Conservation (phyloP, 2,797 vertebrate species). For the Spondyliosoma cantharus region DNA sequence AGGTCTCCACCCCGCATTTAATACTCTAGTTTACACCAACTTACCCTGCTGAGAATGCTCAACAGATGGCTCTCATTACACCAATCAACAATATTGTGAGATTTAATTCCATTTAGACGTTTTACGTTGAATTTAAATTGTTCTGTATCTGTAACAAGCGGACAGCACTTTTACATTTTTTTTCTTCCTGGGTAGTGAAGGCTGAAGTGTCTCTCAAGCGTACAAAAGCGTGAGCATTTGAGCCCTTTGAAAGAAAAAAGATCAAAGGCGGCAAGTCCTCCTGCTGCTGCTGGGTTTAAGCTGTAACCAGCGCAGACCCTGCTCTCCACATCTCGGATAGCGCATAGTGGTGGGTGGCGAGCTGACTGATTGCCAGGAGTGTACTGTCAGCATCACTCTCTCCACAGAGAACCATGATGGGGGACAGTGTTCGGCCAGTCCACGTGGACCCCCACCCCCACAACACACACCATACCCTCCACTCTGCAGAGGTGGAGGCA, state of each 20-base stretch:
- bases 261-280: slow-evolving; percentile 82
- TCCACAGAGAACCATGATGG: slow-evolving; percentile 70
- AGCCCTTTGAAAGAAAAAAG: slow-evolving; percentile 83
- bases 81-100: slow-evolving; percentile 58
- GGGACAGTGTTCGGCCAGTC: slow-evolving; percentile 67
- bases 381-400: slow-evolving; percentile 78
- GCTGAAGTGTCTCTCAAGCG: slow-evolving; percentile 79
- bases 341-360: slow-evolving; percentile 85
- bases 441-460: slow-evolving; percentile 31
- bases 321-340: slow-evolving; percentile 79
- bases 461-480: slow-evolving; percentile 49
- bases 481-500: slow-evolving; percentile 41
- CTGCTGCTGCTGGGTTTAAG: slow-evolving; percentile 79
- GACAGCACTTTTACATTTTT: slow-evolving; percentile 53
- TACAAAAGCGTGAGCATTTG: slow-evolving; percentile 80
- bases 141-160: slow-evolving; percentile 70
- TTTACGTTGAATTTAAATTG: slow-evolving; percentile 62
- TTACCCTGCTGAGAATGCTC: slow-evolving; percentile 43
- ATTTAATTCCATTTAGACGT: slow-evolving; percentile 61
- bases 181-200: slow-evolving; percentile 69
- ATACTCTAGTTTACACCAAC: slow-evolving; percentile 72
- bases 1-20: slow-evolving; percentile 80
- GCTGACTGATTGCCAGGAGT: slow-evolving; percentile 84
- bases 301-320: slow-evolving; percentile 71
- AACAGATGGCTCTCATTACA: slow-evolving; percentile 74